A percentile compares a stretch with the other conserved stretches of the same genome.
These are phyloP conservation scores for Lasioglossum pauxillum DNA, from an alignment of 2,888 invertebrate genomes.

Conservation along the genomic window DNA sequence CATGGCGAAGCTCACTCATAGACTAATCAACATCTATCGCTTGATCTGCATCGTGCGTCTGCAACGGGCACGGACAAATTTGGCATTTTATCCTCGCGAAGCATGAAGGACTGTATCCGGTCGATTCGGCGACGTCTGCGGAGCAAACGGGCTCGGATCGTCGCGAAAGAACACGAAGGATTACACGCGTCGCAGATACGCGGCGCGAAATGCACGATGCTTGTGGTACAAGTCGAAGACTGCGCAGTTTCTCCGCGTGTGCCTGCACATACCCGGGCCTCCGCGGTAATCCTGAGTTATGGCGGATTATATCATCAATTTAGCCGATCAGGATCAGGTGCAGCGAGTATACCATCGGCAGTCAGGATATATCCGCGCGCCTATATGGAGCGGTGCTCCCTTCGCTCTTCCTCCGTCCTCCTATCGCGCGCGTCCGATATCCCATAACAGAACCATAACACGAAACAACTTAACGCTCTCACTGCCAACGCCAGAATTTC, in stretches of 20 bases:
- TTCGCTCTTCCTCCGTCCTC: conserved; percentile 22
- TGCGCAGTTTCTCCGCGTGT: conserved; percentile 48
- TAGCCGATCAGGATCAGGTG: conserved; percentile 83
- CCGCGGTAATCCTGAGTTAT: conserved; percentile 83
- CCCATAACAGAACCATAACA: conserved; percentile 63
- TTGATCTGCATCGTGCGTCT: not conserved
- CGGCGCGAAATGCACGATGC: conserved; percentile 40
- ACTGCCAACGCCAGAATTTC: conserved; percentile 10
- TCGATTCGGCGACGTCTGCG: not conserved
- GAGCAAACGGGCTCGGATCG: not conserved
- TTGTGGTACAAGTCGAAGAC: conserved; percentile 59
- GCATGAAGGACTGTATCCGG: not conserved
- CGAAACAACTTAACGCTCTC: conserved; percentile 59
- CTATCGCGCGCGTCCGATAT: conserved; percentile 41
- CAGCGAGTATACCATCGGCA: conserved; percentile 72
- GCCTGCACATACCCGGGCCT: conserved; percentile 60
- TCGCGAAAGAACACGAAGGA: conserved; percentile 41
- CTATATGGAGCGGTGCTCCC: conserved; percentile 52
- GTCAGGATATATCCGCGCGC: conserved; percentile 66
- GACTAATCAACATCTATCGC: too few relatives aligned
- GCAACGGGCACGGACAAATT: not conserved
- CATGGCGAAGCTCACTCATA: too few relatives aligned
- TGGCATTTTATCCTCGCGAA: not conserved
- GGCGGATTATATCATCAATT: conserved; percentile 83
- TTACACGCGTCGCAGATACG: conserved; percentile 11